Conservation (phyloP, 2,888 invertebrate genomes). For the Drosophila neonasuta region DNA sequence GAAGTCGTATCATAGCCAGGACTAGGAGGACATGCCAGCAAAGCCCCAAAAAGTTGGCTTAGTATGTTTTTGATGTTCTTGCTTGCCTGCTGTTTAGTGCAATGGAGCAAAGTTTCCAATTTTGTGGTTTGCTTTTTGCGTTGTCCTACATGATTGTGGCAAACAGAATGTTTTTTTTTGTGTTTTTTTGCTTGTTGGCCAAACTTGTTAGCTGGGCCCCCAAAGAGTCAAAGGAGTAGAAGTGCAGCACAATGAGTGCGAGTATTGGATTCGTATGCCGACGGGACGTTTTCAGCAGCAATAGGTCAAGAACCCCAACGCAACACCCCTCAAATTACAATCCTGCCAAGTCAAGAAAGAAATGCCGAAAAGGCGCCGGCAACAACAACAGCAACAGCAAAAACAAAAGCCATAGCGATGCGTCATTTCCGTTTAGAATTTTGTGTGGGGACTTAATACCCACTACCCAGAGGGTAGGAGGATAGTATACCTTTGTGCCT, state of each 20-base stretch:
- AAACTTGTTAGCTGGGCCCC: not conserved
- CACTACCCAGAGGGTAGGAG: too few relatives aligned
- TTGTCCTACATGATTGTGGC: slow-evolving; percentile 23
- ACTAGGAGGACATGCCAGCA: not conserved
- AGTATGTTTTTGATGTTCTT: slow-evolving; percentile 33
- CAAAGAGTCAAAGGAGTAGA: not conserved
- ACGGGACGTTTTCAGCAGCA: slow-evolving; percentile 4
- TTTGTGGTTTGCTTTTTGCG: slow-evolving; percentile 21
- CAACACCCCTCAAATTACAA: slow-evolving; percentile 35
- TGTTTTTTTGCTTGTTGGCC: not conserved
- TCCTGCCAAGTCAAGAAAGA: slow-evolving; percentile 17
- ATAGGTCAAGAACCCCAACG: slow-evolving; percentile 62
- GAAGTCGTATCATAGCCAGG: slow-evolving; percentile 6
- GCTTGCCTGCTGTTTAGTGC: slow-evolving; percentile 3
- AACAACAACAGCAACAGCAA: slow-evolving; percentile 18
- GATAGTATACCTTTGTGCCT: too few relatives aligned
- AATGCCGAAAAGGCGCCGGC: slow-evolving; percentile 28
- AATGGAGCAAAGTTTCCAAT: slow-evolving; percentile 25
- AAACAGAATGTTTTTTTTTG: not conserved
- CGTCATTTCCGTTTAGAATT: slow-evolving; percentile 59
- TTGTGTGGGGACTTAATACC: not conserved
- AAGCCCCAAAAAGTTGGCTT: slow-evolving; percentile 22
- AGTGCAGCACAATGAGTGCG: not conserved
- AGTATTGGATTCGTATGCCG: slow-evolving; percentile 2
- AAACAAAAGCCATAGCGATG: slow-evolving; percentile 50